Conservation (phyloP, 2,888 invertebrate genomes). For the Mechanitis mazaeus region DNA sequence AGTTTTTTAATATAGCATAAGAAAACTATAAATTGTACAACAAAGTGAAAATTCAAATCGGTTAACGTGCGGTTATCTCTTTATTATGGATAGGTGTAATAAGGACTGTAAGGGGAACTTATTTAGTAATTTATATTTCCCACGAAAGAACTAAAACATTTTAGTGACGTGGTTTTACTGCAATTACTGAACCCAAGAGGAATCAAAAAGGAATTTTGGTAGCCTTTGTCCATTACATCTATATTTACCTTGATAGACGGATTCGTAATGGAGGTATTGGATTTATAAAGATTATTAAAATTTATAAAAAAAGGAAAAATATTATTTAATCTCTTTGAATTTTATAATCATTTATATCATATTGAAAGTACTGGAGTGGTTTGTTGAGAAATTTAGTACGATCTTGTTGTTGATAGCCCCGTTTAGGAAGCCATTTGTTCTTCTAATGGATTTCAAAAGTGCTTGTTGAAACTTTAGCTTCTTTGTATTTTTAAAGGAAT, state of each 20-base stretch:
- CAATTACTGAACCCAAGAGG: conserved; percentile 42
- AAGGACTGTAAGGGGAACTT: conserved; percentile 46
- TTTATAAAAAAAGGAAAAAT: background rate
- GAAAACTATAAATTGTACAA: conserved; percentile 4
- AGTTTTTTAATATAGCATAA: background rate
- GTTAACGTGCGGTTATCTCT: conserved; percentile 15
- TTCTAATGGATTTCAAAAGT: too few species aligned
- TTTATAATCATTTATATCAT: too few species aligned
- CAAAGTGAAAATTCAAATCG: conserved; percentile 29
- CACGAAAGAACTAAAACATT: conserved; percentile 52
- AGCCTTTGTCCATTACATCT: conserved; percentile 27
- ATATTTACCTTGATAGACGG: conserved; percentile 27
- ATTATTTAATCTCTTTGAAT: too few species aligned
- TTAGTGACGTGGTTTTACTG: conserved; percentile 45
- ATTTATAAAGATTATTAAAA: conserved; percentile 6
- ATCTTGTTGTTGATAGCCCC: too few species aligned
- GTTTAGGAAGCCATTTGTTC: too few species aligned
- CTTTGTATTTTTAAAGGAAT: too few species aligned
- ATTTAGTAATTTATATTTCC: conserved; percentile 53
- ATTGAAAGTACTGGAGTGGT: too few species aligned
- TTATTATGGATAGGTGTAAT: conserved; percentile 42
- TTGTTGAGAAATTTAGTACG: too few species aligned
- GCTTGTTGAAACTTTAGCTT: too few species aligned
- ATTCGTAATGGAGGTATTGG: conserved; percentile 14
- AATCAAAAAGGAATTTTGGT: conserved; percentile 24